A percentile compares a stretch with the other conserved stretches of the same genome.
phyloP scores from a whole-genome alignment of 1,140 invertebrate genomes.

The Drosophila neocordata region DNA sequence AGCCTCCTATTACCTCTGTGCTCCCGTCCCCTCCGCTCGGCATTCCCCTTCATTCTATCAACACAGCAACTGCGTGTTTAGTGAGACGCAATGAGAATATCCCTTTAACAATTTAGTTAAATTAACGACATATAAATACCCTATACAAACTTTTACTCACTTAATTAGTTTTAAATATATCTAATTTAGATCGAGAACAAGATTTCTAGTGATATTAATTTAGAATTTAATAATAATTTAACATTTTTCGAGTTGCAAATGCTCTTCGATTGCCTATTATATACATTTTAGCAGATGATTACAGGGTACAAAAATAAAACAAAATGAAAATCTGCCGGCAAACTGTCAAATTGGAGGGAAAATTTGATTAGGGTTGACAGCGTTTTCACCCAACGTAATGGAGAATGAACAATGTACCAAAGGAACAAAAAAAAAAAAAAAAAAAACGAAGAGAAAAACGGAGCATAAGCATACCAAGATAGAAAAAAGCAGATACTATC shows the following conservation, averaged over 20 bases:
- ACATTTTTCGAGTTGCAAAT: no score
- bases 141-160: neutral
- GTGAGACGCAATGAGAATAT: constrained; percentile 45
- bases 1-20: constrained; percentile 10
- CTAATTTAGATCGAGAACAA: neutral
- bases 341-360: constrained; percentile 58
- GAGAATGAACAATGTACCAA: constrained; percentile 33
- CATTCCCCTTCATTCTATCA: neutral
- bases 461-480: constrained; percentile 2
- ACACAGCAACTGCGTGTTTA: constrained; percentile 35
- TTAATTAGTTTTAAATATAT: neutral
- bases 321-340: constrained; percentile 62
- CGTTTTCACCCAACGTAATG: constrained; percentile 39
- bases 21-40: no score
- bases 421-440: neutral
- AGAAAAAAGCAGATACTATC: neutral
- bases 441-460: constrained; percentile 1
- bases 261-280: neutral
- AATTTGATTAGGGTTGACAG: constrained; percentile 68
- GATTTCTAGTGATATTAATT: no score
- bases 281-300: neutral
- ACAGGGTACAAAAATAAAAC: constrained; percentile 15
- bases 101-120: neutral
- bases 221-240: no score
- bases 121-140: neutral